A percentile compares a stretch with the other conserved stretches of the same genome.
Evolutionary conservation across 2,888 invertebrate species (phyloP).

Genomic region (Aricia artaxerxes): DNA sequence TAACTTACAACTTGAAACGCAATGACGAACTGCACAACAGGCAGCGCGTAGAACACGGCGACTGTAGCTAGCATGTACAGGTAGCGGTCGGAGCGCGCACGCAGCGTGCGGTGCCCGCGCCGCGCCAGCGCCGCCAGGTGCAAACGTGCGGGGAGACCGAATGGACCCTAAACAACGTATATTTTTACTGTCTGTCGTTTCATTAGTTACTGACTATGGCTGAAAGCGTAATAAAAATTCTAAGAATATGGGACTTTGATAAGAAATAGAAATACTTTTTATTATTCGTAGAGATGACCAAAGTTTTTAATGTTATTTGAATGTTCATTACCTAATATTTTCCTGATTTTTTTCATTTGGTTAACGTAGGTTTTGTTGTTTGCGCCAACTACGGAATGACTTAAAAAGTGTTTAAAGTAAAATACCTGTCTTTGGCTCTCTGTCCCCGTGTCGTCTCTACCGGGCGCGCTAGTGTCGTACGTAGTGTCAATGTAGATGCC

Average conservation of each 20-base stretch:
- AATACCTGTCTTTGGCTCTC: conserved; percentile 23
- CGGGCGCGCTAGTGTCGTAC: background rate
- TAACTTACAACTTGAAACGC: conserved; percentile 86
- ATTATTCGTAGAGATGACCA: too few relatives aligned
- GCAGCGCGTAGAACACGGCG: conserved; percentile 91
- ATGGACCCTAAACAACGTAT: conserved; percentile 45
- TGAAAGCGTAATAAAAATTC: too few relatives aligned
- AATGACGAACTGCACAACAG: conserved; percentile 91
- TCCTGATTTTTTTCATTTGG: too few relatives aligned
- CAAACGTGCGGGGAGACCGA: conserved; percentile 71
- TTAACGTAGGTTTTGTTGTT: too few relatives aligned
- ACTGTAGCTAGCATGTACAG: conserved; percentile 85
- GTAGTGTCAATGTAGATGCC: background rate
- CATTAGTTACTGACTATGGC: too few relatives aligned
- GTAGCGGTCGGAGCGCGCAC: conserved; percentile 77
- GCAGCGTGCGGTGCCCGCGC: conserved; percentile 61
- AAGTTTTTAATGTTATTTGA: too few relatives aligned
- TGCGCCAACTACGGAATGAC: too few relatives aligned
- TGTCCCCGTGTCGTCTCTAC: background rate
- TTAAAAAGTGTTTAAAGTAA: too few relatives aligned
- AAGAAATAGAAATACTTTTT: too few relatives aligned
- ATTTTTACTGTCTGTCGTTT: too few relatives aligned
- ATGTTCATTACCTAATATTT: too few relatives aligned
- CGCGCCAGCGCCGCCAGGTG: conserved; percentile 66
- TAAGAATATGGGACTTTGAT: too few relatives aligned